These are phyloP conservation scores for Brachylomia viminalis DNA, from an alignment of 2,888 invertebrate genomes.

Conservation along the genomic window DNA sequence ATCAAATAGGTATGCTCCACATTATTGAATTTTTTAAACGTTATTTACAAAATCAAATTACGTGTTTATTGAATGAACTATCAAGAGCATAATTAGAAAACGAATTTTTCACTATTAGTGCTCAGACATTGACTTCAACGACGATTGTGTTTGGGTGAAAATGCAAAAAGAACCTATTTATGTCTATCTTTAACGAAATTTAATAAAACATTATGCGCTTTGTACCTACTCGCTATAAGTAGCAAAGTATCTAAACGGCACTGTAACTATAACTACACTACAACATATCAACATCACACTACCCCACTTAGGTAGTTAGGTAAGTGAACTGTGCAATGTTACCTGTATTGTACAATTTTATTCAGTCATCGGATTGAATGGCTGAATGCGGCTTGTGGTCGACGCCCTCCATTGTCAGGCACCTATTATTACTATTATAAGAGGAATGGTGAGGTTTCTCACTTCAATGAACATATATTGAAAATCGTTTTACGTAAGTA, in stretches of 20 bases:
- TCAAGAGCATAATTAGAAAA: background rate
- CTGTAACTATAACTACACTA: too few species aligned
- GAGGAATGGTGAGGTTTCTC: constrained; percentile 40
- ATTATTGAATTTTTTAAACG: background rate
- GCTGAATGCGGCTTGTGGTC: constrained; percentile 35
- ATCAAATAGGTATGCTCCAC: background rate
- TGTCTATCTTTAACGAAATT: background rate
- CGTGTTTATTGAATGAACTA: background rate
- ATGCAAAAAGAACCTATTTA: background rate
- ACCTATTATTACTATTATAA: constrained; percentile 51
- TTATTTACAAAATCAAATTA: background rate
- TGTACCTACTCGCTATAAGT: background rate
- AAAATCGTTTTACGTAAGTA: background rate
- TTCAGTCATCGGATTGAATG: constrained; percentile 46
- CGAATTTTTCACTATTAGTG: background rate
- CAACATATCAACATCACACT: constrained; percentile 12
- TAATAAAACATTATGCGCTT: background rate
- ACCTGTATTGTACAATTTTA: constrained; percentile 56
- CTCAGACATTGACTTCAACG: too few species aligned
- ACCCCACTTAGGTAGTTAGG: constrained; percentile 33
- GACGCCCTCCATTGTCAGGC: constrained; percentile 45
- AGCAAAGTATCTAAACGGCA: background rate
- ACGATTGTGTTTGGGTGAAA: background rate
- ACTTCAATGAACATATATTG: constrained; percentile 28
- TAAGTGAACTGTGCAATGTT: constrained; percentile 41